Evolutionary conservation across 2,797 vertebrate genomes (phyloP).

Genomic region (Prunella strophiata): DNA sequence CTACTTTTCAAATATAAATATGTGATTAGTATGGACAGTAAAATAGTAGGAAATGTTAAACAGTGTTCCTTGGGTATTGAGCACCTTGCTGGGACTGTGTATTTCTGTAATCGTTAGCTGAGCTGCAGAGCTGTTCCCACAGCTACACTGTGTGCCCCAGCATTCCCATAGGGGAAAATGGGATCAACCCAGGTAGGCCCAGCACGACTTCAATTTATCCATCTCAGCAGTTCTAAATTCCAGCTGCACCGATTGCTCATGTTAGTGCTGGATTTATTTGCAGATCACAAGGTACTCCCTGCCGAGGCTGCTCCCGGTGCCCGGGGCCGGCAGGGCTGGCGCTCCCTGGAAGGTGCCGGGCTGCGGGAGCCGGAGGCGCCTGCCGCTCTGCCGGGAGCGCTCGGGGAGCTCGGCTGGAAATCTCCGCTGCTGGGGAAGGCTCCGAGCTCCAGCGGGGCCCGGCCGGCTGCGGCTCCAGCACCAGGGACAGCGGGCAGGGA

Average conservation of each 20-base stretch:
- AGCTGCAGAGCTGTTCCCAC: not conserved
- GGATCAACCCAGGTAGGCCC: not conserved
- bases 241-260: not conserved
- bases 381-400: not conserved
- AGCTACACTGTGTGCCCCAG: not conserved
- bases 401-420: not conserved
- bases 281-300: rapidly evolving
- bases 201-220: not conserved
- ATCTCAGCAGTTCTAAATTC: not conserved
- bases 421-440: not conserved
- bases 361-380: rapidly evolving
- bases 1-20: not conserved
- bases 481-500: constrained; percentile 10
- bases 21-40: not conserved
- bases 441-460: not conserved
- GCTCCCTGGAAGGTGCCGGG: rapidly evolving
- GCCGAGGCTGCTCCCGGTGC: rapidly evolving
- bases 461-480: not conserved
- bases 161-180: not conserved
- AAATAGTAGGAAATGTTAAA: not conserved
- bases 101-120: not conserved
- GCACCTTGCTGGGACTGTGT: not conserved
- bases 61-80: not conserved
- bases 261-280: not conserved
- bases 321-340: not conserved